Evolutionary conservation across 2,888 invertebrate genomes (phyloP), one percentile per base, ranked within the genome.

Genomic region (Loripinus fragilis): DNA sequence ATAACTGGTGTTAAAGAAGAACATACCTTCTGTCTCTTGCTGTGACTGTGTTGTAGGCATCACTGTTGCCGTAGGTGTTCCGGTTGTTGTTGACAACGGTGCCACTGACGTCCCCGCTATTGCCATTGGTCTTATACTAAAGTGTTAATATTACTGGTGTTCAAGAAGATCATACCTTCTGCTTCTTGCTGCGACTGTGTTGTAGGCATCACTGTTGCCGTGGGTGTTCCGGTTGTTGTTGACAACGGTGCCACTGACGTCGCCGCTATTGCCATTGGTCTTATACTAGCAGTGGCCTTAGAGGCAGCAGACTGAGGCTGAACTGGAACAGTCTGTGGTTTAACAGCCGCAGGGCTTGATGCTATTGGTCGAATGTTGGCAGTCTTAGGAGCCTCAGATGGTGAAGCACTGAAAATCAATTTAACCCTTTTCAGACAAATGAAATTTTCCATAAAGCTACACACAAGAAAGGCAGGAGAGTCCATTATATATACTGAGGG

Each of bases 341-440:
- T 84, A 1, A 87, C 84, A n/a, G 87, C 85, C 45, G 91, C 87
- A 50, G 92, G 88, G 66, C 94, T 95, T 88, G 97, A 97, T 2
- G 98, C 97, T 96, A 98, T 97, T 0, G 98, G 98, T 93, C 97
- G 97, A 60, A 98, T 98, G 92, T 98, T 98, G 7, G 98, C 98
- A 0, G 98, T 98, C 75, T 90, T 89, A 0, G 96, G 95, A 38
- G 96, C 84, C 85, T 96, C 96, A 0, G 94, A 79, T 12, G 88
- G 86, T 28, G 90, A 83, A n/a, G 80, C 85, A 74, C 80, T 83
- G 38, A 38, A 38, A 38, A 38, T 38, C 12, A n/a, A n/a, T n/a
- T n/a, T n/a, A n/a, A n/a, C n/a, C n/a, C n/a, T n/a, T n/a, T n/a
- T n/a, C n/a, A n/a, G n/a, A n/a, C n/a, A n/a, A n/a, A n/a, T n/a